Evolutionary conservation across 2,797 vertebrate species (phyloP).

Genomic region (Sebastes reedi): DNA sequence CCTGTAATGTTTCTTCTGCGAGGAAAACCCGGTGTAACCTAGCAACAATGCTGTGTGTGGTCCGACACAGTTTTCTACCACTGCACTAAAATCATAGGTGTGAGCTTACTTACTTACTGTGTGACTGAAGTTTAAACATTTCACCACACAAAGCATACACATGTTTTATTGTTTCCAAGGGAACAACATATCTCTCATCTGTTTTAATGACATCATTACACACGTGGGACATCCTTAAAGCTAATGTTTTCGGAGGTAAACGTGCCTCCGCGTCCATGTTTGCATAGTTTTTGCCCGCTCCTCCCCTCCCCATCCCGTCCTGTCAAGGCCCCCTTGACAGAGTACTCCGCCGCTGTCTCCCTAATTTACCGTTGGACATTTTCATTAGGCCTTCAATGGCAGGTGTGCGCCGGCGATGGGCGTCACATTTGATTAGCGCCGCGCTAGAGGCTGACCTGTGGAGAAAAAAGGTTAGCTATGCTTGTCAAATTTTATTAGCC

Average conservation of each 20-base stretch:
- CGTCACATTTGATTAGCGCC: conserved; percentile 91
- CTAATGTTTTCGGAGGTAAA: not conserved
- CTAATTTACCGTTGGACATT: conserved; percentile 79
- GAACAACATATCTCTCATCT: conserved; percentile 28
- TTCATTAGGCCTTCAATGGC: conserved; percentile 81
- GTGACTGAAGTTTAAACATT: not conserved
- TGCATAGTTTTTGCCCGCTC: conserved; percentile 21
- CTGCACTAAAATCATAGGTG: conserved; percentile 19
- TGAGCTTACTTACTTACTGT: not conserved
- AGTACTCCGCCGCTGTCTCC: conserved; percentile 51
- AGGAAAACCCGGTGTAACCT: conserved; percentile 59
- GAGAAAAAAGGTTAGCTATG: conserved; percentile 85
- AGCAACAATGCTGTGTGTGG: conserved; percentile 71
- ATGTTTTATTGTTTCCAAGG: conserved; percentile 24
- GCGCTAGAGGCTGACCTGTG: conserved; percentile 76
- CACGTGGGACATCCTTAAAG: not conserved
- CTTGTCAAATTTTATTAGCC: conserved; percentile 92
- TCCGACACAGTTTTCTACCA: conserved; percentile 6
- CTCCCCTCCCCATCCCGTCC: not conserved
- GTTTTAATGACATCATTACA: conserved; percentile 11
- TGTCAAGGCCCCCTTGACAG: conserved; percentile 28
- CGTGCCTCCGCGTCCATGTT: not conserved
- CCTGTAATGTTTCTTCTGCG: conserved; percentile 36
- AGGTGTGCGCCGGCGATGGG: conserved; percentile 81
- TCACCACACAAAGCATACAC: not conserved